Evolutionary conservation across 2,113 vertebrate species (phyloP), one percentile per base, ranked within the genome.

Genomic region (Microcebus lehilahytsara): DNA sequence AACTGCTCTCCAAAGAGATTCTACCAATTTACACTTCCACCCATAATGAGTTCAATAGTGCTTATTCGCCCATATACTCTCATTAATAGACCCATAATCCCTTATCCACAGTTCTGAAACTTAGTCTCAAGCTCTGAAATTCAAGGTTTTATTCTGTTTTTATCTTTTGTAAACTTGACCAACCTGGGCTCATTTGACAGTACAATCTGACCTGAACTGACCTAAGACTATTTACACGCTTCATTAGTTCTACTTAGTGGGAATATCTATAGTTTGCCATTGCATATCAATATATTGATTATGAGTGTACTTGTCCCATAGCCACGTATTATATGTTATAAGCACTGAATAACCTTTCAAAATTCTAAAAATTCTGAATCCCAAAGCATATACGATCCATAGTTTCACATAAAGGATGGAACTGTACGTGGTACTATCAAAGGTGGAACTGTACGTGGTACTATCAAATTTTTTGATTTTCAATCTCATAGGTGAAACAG

Each of bases 151-250:
- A 32, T 27, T 79, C 37, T 77, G 34, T 46, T 77, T 93, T 89
- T 34, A 32, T 40, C 22, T 46, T 79, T 56, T 20, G 75, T 91
- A 88, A 37, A 67, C 34, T 27, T 95, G 23, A 67, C 40, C 64
- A 40, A 89, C 4, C 37, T 75, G 42, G 30, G 66, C 27, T 84
- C n/a, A 91, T 67, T 10, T 88, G 14, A 91, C 3, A 91, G 40
- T 42, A 93, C 80, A 89, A 93, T 75, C 23, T 85, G 58, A 95
- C 42, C 22, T 90, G 49, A 79, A 81, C 9, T 89, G 58, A 96
- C 34, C 53, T 92, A 86, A 94, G 13, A 80, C n/a, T 86, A 64
- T 30, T 90, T 85, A 53, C 13, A 74, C 7, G 90, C 12, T 42
- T 71, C 85, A 67, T 60, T 62, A 83, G 67, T 75, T 2, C 13